Evolutionary conservation across 1,140 invertebrate genomes (phyloP).

Genomic region (Drosophila equinoxialis): DNA sequence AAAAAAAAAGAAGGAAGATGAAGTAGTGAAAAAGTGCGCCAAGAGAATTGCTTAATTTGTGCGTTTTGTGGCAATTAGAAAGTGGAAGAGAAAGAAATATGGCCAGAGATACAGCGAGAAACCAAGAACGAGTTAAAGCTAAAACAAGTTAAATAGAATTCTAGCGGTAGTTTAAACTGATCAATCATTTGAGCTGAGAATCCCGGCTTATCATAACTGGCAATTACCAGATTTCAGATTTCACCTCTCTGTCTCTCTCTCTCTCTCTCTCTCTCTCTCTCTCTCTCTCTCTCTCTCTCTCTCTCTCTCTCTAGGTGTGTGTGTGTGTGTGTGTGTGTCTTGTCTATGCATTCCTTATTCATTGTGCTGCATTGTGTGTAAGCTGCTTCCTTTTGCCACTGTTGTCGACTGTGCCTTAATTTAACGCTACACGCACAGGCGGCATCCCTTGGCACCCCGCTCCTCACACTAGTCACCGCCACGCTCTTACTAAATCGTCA

Average conservation of each 20-base stretch:
- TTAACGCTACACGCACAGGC: conserved; percentile 74
- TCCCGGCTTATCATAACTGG: conserved; percentile 1
- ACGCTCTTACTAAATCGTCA: conserved; percentile 66
- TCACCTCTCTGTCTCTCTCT: neutral
- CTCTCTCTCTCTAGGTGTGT: neutral
- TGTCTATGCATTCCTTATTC: conserved; percentile 16
- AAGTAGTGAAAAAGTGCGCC: conserved; percentile 11
- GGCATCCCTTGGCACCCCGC: conserved; percentile 26
- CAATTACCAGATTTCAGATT: conserved; percentile 4
- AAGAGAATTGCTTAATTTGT: conserved; percentile 62
- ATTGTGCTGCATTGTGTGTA: conserved; percentile 15
- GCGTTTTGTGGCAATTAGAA: conserved; percentile 52
- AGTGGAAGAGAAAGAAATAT: neutral
- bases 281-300: neutral
- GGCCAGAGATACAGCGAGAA: neutral
- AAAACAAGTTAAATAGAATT: neutral
- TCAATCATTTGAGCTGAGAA: neutral
- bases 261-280: neutral
- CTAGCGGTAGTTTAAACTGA: neutral
- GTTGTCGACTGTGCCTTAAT: conserved; percentile 47
- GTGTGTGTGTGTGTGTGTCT: neutral
- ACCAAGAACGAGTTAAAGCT: neutral
- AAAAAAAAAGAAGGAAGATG: neutral
- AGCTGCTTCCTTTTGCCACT: conserved; percentile 1
- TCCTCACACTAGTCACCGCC: neutral